Evolutionary conservation across 2,797 vertebrate species (phyloP).

Genomic region (Neosalanx taihuensis): DNA sequence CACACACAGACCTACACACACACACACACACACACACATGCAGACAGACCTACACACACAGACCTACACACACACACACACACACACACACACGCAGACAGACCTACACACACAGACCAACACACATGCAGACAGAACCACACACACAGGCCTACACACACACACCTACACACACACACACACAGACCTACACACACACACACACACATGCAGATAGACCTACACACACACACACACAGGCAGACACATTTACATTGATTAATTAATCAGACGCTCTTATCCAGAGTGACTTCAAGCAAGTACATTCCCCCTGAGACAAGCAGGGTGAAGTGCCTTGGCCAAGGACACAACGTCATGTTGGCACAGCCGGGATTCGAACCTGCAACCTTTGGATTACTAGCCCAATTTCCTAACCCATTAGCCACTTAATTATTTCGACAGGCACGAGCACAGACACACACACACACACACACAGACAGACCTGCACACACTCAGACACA

Average conservation of each 20-base stretch:
- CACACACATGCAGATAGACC: conserved; percentile 9
- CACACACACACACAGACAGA: conserved; percentile 5
- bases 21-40: conserved; percentile 20
- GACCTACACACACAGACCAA: conserved; percentile 11
- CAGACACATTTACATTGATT: not conserved
- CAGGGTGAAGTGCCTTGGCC: no score
- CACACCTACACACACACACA: conserved; percentile 6
- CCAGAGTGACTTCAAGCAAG: no score
- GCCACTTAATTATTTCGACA: no score
- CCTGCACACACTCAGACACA: not conserved
- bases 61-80: conserved; percentile 11
- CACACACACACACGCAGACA: conserved; percentile 8
- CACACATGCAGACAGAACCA: no score
- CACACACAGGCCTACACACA: not conserved
- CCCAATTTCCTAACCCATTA: no score
- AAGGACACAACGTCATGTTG: no score
- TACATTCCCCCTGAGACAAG: no score
- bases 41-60: conserved; percentile 10
- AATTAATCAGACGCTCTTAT: no score
- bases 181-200: not conserved
- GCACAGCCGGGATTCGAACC: no score
- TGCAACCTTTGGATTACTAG: no score
- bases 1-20: conserved; percentile 8
- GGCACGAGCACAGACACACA: conserved; percentile 17
- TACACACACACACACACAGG: conserved; percentile 10